Evolutionary conservation across 64 coral and sea anemone genomes (phyloP), one percentile per base, ranked within the genome.

Genomic region (Montipora cactus): DNA sequence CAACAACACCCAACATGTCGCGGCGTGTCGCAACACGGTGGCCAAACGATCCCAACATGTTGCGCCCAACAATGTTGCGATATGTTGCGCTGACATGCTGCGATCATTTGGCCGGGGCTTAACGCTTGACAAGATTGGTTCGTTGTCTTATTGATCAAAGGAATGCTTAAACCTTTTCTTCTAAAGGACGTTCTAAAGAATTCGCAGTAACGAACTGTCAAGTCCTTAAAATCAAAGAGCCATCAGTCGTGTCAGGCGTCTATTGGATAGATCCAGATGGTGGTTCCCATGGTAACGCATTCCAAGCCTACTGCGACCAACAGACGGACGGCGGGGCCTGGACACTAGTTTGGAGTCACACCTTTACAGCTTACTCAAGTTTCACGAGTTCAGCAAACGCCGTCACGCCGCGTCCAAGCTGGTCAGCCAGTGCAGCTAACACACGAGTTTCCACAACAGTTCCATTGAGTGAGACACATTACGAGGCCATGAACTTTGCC

Each of bases 401-500:
- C 7, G 76, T 90, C 59, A 90, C 74, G 44, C 88, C 88, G 12
- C 74, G 77, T 37, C 88, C 88, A 4, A 79, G 8, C 46, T 78
- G 76, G 73, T 0, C 14, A 50, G 75, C 53, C 21, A 80, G 16
- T 4, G 5, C 5, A 0, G 75, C 52, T 64, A 62, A 61, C 67
- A 76, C 67, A 1, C 61, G 61, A 66, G 61, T 66, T 6, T 75
- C 67, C 44, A 74, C 28, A 9, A 76, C 72, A 18, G 75, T 62
- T 9, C 87, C 87, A 18, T 22, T 89, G 48, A 95, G 87, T n/a
- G 94, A 95, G 80, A 80, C 81, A 21, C 79, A 88, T 22, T 79
- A 75, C 44, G 75, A 87, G 15, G 93, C 93, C 48, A 95, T 95
- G 88, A 48, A 86, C 47, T 95, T 95, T 52, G 28, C 21, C 2